Percentiles rank a stretch among this genome's conserved stretches.
phyloP scores from a whole-genome alignment of 2,113 vertebrate species.

The Octodon degus region DNA sequence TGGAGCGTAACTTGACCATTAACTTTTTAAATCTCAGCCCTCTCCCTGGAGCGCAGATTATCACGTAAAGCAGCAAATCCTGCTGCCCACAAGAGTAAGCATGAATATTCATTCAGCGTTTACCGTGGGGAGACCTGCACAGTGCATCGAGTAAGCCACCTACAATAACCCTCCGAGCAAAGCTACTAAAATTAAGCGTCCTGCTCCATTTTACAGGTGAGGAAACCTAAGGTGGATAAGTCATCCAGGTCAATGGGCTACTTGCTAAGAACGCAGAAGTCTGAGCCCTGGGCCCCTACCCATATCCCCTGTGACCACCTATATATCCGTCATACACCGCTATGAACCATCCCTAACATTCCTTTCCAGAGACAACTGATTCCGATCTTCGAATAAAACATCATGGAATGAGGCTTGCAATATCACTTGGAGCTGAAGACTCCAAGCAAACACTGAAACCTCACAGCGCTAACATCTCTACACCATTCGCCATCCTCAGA shows the following conservation, averaged over 20 bases:
- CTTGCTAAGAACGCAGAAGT: not conserved
- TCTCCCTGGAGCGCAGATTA: not conserved
- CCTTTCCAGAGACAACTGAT: not conserved
- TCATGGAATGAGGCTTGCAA: not conserved
- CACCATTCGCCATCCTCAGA: not conserved
- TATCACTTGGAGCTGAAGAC: constrained; percentile 1
- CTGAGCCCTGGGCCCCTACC: not conserved
- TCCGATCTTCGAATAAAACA: not conserved
- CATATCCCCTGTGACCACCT: not conserved
- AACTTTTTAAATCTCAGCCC: not conserved
- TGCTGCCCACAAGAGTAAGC: not conserved
- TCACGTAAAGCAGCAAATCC: not conserved
- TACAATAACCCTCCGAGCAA: not conserved
- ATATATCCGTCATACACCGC: not conserved
- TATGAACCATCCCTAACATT: not conserved
- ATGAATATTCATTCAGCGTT: not conserved
- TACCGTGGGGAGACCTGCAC: not conserved
- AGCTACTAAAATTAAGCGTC: not conserved
- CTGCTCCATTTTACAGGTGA: not conserved
- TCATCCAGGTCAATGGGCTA: not conserved
- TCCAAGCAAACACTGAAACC: not conserved
- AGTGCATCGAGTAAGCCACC: not conserved
- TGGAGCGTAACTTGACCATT: not conserved
- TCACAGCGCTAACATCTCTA: not conserved
- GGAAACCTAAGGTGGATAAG: not conserved